Conservation (phyloP, 2,113 vertebrate species). For the Beaufortia kweichowensis region DNA sequence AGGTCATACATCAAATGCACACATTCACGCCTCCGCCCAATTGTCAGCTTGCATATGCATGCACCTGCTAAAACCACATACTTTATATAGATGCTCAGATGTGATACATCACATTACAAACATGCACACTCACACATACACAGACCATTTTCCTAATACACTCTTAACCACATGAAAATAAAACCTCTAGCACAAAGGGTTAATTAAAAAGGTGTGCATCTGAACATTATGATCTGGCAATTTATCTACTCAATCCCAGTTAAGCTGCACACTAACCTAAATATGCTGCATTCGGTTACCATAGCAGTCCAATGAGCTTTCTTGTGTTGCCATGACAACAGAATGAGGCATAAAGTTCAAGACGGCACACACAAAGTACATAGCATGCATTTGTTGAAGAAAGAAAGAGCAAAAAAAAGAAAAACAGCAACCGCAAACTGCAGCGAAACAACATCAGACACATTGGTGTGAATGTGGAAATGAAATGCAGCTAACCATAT, state of each 20-base stretch:
- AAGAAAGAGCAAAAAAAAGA: background rate
- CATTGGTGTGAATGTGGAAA: background rate
- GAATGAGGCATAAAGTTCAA: conserved; percentile 38
- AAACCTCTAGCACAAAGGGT: conserved; percentile 6
- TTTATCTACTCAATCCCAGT: conserved; percentile 26
- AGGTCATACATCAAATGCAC: too few relatives aligned
- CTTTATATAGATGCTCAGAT: background rate
- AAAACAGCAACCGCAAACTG: background rate
- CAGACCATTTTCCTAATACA: background rate
- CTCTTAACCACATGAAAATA: background rate
- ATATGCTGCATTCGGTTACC: conserved; percentile 52
- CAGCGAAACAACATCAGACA: background rate
- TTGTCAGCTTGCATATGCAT: background rate
- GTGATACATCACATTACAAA: background rate
- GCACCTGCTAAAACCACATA: conserved; percentile 5
- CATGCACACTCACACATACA: background rate
- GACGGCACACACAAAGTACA: background rate
- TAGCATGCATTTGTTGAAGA: background rate
- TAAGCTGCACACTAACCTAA: conserved; percentile 34
- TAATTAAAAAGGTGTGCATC: background rate
- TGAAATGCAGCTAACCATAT: background rate
- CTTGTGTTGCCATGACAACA: conserved; percentile 55
- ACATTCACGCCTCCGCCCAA: conserved; percentile 13
- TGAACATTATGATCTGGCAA: conserved; percentile 13
- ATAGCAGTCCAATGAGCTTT: conserved; percentile 52